phyloP scores from a whole-genome alignment of 1,140 invertebrate genomes.

The Pseudachorutes palmiensis region DNA sequence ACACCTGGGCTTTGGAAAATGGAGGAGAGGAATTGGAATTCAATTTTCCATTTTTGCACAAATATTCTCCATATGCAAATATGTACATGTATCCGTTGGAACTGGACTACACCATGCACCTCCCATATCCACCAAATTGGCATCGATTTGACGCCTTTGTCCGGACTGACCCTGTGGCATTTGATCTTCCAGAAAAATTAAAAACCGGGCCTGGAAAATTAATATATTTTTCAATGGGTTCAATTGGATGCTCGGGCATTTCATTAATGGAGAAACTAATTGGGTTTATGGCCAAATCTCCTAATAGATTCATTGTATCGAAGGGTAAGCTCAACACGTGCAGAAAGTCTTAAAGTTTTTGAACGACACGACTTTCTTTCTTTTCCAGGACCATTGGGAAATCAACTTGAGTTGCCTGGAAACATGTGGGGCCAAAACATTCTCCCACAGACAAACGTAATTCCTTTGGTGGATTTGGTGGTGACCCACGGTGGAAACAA shows the following conservation, averaged over 20 bases:
- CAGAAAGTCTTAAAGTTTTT: not conserved
- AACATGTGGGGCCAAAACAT: conserved; percentile 10
- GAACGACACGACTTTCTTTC: not conserved
- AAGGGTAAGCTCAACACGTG: not conserved
- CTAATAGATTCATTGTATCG: conserved; percentile 4
- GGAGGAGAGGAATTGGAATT: not conserved
- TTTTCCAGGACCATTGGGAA: not conserved
- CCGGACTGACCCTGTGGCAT: not conserved
- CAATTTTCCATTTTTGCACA: not conserved
- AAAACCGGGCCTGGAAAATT: not conserved
- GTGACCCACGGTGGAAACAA: conserved; percentile 8
- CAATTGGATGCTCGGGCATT: not conserved
- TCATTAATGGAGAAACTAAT: not conserved
- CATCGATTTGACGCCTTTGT: conserved; percentile 4
- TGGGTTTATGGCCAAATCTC: not conserved
- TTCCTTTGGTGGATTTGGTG: conserved; percentile 1
- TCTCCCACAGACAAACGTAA: not conserved
- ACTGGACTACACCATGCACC: not conserved
- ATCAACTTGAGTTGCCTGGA: not conserved
- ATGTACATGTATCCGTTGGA: not conserved
- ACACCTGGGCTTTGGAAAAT: conserved; percentile 2
- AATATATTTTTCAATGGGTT: conserved; percentile 8
- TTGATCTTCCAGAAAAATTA: conserved; percentile 1
- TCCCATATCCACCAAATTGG: not conserved
- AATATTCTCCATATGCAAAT: not conserved